phyloP scores from a whole-genome alignment of 2,113 vertebrate species.

The Pachypanchax playfairii region DNA sequence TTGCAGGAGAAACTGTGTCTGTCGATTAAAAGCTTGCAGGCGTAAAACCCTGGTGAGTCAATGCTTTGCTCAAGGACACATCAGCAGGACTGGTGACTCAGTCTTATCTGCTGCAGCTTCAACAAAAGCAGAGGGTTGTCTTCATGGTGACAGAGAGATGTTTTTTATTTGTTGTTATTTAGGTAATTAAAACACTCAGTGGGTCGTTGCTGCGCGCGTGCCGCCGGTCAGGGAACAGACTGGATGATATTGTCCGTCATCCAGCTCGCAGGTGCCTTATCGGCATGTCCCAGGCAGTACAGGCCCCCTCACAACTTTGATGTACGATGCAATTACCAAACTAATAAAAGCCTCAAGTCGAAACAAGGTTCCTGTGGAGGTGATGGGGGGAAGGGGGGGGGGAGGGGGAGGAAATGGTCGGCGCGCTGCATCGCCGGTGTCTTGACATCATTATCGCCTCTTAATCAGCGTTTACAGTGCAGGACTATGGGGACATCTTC shows the following conservation, averaged over 20 bases:
- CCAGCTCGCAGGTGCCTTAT: constrained; percentile 69
- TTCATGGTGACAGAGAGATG: constrained; percentile 12
- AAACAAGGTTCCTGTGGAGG: constrained; percentile 56
- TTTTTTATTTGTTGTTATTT: constrained; percentile 46
- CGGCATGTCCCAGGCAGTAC: constrained; percentile 67
- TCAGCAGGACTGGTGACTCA: constrained; percentile 12
- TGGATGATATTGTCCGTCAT: constrained; percentile 68
- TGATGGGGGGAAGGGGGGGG: neutral
- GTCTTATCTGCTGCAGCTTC: neutral
- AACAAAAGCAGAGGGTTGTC: constrained; percentile 20
- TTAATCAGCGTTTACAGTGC: constrained; percentile 54
- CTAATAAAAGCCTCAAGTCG: constrained; percentile 76
- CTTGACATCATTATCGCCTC: constrained; percentile 64
- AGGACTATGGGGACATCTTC: constrained; percentile 13
- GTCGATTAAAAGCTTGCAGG: neutral
- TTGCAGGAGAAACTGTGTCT: neutral
- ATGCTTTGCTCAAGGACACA: constrained; percentile 30
- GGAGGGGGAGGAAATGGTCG: neutral
- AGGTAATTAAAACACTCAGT: constrained; percentile 65
- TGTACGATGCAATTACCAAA: constrained; percentile 80
- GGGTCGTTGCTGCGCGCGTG: constrained; percentile 26
- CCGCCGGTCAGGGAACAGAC: constrained; percentile 17
- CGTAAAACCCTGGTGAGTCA: neutral
- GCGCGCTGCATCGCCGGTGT: constrained; percentile 42
- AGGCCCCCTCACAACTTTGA: constrained; percentile 70